Evolutionary conservation across 2,113 vertebrate species (phyloP).

Genomic region (Lophotis ruficrista): DNA sequence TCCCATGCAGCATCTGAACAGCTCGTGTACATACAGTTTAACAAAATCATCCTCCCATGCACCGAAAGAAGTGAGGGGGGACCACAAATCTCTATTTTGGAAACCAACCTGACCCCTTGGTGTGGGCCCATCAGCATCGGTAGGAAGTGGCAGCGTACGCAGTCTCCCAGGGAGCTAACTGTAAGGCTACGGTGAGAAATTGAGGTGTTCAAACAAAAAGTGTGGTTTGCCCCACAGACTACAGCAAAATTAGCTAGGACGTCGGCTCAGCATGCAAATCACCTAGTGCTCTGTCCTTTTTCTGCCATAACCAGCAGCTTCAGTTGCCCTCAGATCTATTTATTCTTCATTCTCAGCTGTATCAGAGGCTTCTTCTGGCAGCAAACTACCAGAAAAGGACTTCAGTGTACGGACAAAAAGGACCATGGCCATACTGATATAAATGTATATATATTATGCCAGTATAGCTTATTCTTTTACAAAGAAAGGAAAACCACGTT

Average conservation of each 20-base stretch:
- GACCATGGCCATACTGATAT: not conserved
- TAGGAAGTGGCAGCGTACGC: not conserved
- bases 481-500: not conserved
- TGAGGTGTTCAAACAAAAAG: not conserved
- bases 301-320: not conserved
- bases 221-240: not conserved
- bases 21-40: accelerated
- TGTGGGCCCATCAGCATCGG: not conserved
- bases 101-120: not conserved
- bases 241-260: not conserved
- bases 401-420: not conserved
- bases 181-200: accelerated
- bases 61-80: accelerated
- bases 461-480: not conserved
- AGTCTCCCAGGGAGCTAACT: not conserved
- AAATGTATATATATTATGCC: not conserved
- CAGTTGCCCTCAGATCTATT: not conserved
- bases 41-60: not conserved
- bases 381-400: not conserved
- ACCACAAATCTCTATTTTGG: not conserved
- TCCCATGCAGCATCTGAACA: accelerated
- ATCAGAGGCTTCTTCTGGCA: not conserved
- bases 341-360: not conserved
- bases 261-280: not conserved
- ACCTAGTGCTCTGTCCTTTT: not conserved